phyloP scores from a whole-genome alignment of 1,140 invertebrate genomes.

The Zaprionus inermis region DNA sequence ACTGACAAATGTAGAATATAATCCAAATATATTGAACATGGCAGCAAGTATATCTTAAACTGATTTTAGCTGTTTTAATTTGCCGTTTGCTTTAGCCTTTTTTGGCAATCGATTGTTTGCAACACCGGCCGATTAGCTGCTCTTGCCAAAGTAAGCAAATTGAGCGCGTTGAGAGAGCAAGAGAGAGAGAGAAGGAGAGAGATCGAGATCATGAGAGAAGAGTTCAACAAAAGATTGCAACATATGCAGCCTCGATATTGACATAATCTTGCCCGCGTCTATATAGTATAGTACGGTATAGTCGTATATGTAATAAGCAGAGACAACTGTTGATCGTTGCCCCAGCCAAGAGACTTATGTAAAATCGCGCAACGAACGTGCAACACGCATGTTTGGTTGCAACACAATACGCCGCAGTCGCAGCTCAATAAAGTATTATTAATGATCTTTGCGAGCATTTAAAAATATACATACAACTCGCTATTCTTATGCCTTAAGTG shows the following conservation, averaged over 20 bases:
- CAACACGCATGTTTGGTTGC: constrained; percentile 44
- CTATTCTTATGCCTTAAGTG: constrained; percentile 54
- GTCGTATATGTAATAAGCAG: constrained; percentile 12
- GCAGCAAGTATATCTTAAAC: background rate
- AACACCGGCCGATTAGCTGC: background rate
- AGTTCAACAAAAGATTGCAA: constrained; percentile 30
- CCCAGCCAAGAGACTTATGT: constrained; percentile 51
- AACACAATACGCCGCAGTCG: constrained; percentile 54
- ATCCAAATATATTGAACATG: too few relatives aligned
- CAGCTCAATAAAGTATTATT: constrained; percentile 71
- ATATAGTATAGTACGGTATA: constrained; percentile 4
- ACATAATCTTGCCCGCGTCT: constrained; percentile 33
- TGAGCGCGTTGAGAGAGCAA: constrained; percentile 4
- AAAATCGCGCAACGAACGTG: constrained; percentile 36
- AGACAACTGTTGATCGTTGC: constrained; percentile 48
- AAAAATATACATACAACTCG: constrained; percentile 69
- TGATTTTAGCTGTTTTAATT: background rate
- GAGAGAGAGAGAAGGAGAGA: background rate
- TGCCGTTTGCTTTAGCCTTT: background rate
- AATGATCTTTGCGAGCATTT: constrained; percentile 73
- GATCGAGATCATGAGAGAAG: background rate
- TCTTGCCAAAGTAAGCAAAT: constrained; percentile 13
- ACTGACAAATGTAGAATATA: too few relatives aligned
- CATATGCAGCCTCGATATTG: constrained; percentile 42
- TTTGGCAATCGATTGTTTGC: background rate